Evolutionary conservation across 2,797 vertebrate species (phyloP).

Genomic region (Acanthurus lineatus): DNA sequence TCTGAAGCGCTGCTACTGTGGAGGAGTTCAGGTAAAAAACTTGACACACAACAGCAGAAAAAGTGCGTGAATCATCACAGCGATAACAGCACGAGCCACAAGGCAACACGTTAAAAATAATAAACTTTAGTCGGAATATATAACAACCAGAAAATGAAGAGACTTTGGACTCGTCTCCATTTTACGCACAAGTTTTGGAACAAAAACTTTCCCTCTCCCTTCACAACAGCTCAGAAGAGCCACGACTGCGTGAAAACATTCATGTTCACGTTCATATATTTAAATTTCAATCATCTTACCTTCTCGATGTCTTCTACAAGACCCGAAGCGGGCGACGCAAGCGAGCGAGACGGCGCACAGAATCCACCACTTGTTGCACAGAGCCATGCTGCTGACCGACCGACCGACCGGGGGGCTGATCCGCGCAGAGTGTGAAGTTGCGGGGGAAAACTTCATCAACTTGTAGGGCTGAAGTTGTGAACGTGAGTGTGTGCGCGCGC

Average conservation of each 20-base stretch:
- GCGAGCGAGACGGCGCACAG: slow-evolving; percentile 53
- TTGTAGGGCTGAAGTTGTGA: slow-evolving; percentile 46
- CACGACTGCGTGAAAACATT: not conserved
- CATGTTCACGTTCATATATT: not conserved
- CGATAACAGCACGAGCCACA: not conserved
- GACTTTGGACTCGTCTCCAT: slow-evolving; percentile 1
- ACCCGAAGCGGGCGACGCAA: slow-evolving; percentile 34
- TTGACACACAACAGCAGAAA: no score
- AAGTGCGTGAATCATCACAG: rapidly evolving
- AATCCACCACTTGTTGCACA: slow-evolving; percentile 49
- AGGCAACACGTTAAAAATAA: rapidly evolving
- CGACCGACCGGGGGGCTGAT: not conserved
- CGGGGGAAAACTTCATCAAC: slow-evolving; percentile 62
- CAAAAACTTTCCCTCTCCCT: not conserved
- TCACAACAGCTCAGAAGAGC: not conserved
- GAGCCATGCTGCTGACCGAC: slow-evolving; percentile 64
- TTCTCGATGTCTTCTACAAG: slow-evolving; percentile 33
- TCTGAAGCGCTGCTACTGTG: not conserved
- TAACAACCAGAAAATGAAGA: not conserved
- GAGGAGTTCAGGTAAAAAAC: no score
- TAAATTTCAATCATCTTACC: slow-evolving; percentile 67
- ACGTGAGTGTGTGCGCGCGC: not conserved
- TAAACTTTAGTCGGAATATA: no score
- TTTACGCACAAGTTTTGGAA: slow-evolving; percentile 50
- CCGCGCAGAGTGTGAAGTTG: slow-evolving; percentile 31